Base-by-base conservation (phyloP, 2,888 invertebrate species). In the Napeogenes inachia region DNA sequence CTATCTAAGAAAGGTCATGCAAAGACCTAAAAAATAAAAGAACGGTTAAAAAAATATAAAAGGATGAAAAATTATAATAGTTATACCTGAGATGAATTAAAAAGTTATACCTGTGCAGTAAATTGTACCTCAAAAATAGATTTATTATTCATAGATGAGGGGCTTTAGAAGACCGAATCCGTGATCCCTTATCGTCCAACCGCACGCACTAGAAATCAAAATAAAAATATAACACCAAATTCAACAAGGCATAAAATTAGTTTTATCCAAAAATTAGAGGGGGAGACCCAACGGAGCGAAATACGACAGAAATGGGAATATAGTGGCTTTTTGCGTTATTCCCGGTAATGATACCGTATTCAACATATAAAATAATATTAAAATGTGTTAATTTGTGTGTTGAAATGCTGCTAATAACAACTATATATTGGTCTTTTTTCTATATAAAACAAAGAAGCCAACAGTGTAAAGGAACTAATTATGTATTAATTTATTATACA, bases 221-320 rank as follows among this genome's bases (percentile, higher is more conserved):
- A 81, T 80, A 77, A 82, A 84, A 84, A 83, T 84, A 83, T 84
- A 84, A 84, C 79, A 78, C 70, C 71, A 77, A 78, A 85, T 78
- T 83, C 87, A 87, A 86, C 87, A 87, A 86, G 83, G 84, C 87
- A 85, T 83, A 85, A 87, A 87, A 87, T 87, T 87, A 86, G 87
- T 85, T 87, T 86, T 81, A 84, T 81, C 79, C 82, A 84, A 82
- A 79, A 81, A 81, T 80, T 21, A 21, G 80, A 77, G 77, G 76
- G 80, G 78, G 81, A 81, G 81, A 80, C 67, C 76, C 80, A 74
- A 73, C 78, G 73, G 68, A 74, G 76, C 77, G 77, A 75, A 78
- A 76, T 76, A 75, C 73, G 74, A 72, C 71, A 73, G 74, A 77
- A 75, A 79, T 77, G 73, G 78, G 75, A 74, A 75, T 73, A 45